phyloP scores from a whole-genome alignment of 2,797 vertebrate genomes.

The Lycodopsis pacificus region DNA sequence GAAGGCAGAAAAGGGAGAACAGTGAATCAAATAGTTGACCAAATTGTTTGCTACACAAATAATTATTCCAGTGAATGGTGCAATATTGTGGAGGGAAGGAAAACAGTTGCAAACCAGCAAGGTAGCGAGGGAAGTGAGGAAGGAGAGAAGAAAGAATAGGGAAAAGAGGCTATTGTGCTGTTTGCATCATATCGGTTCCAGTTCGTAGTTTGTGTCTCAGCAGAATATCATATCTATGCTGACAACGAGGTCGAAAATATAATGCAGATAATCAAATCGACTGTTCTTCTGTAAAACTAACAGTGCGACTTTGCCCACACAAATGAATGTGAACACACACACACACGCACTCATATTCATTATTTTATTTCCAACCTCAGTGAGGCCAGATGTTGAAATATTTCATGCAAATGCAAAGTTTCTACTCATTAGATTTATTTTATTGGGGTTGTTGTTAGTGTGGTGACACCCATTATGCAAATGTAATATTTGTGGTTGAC shows the following conservation, averaged over 20 bases:
- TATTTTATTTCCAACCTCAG: background rate
- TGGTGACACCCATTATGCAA: conserved; percentile 32
- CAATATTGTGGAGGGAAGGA: background rate
- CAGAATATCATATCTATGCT: background rate
- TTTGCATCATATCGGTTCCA: background rate
- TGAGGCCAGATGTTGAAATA: background rate
- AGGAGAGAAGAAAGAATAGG: background rate
- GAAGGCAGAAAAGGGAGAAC: background rate
- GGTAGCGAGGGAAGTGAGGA: background rate
- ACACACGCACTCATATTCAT: background rate
- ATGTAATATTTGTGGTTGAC: conserved; percentile 22
- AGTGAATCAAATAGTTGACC: background rate
- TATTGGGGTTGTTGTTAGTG: conserved; percentile 6
- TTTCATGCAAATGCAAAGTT: conserved; percentile 13
- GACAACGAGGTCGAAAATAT: background rate
- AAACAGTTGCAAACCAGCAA: background rate
- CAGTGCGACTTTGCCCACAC: background rate
- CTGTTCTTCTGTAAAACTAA: conserved; percentile 5
- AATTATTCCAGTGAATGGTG: conserved; percentile 7
- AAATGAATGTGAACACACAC: background rate
- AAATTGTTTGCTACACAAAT: conserved; percentile 16
- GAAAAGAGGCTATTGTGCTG: background rate
- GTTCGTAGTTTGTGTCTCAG: background rate
- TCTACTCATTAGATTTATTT: conserved; percentile 16
- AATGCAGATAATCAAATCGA: conserved; percentile 4